phyloP scores from a whole-genome alignment of 2,888 invertebrate species.

The Tanypteryx hageni region DNA sequence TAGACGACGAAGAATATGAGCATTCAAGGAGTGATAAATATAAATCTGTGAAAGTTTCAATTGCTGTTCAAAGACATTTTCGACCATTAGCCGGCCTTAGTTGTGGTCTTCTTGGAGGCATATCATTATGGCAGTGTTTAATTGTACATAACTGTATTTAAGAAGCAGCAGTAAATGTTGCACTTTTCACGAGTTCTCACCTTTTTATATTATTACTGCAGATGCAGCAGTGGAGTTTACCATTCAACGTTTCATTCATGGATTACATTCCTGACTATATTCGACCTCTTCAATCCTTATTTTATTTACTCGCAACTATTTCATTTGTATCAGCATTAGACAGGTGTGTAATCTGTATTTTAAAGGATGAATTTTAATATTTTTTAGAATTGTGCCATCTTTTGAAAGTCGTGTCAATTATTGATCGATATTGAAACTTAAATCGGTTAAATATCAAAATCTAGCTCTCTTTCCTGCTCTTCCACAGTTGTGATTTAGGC shows the following conservation, averaged over 20 bases:
- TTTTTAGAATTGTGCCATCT: neutral
- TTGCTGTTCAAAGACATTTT: slow-evolving; percentile 78
- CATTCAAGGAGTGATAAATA: slow-evolving; percentile 75
- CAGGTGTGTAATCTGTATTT: neutral
- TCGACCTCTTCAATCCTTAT: slow-evolving; percentile 12
- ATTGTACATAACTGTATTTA: slow-evolving; percentile 78
- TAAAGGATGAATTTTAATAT: neutral
- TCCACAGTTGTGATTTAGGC: slow-evolving; percentile 34
- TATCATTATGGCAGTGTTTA: slow-evolving; percentile 79
- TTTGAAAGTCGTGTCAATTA: neutral
- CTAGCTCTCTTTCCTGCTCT: neutral
- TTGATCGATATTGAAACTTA: neutral
- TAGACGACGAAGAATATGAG: neutral
- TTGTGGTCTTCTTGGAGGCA: slow-evolving; percentile 80
- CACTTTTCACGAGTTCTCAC: neutral
- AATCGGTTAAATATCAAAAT: neutral
- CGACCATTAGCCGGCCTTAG: slow-evolving; percentile 77
- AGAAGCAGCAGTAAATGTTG: neutral
- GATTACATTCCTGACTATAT: slow-evolving; percentile 5
- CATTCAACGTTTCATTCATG: neutral
- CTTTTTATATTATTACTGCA: neutral
- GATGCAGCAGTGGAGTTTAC: slow-evolving; percentile 21
- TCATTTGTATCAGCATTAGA: slow-evolving; percentile 40
- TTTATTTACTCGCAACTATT: slow-evolving; percentile 25
- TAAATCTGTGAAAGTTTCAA: slow-evolving; percentile 78